Percentiles rank a stretch among this genome's conserved stretches.
These are phyloP conservation scores for Lemur catta DNA, from an alignment of 2,797 vertebrate genomes.

Conservation along the genomic window DNA sequence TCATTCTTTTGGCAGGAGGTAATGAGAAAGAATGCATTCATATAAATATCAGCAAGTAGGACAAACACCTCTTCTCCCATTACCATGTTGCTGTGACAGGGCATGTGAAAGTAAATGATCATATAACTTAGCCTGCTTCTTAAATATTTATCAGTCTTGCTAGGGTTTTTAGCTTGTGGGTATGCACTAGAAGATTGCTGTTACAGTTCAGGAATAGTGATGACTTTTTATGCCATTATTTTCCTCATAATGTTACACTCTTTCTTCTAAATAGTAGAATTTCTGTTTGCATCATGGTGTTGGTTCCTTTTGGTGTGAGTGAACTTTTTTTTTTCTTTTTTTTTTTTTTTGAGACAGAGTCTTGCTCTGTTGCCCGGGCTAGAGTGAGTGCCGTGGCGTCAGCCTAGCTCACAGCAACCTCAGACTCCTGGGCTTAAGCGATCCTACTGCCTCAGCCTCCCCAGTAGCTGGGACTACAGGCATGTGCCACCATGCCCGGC, in stretches of 20 bases:
- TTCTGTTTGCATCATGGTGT: slow-evolving; percentile 25
- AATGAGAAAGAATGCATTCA: slow-evolving; percentile 6
- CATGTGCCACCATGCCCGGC: too few species aligned
- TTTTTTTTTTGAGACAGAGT: too few species aligned
- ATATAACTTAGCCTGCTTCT: not conserved
- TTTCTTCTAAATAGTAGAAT: slow-evolving; percentile 24
- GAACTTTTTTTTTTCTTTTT: too few species aligned
- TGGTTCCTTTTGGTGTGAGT: slow-evolving; percentile 36
- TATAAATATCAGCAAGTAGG: slow-evolving; percentile 35
- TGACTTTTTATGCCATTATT: slow-evolving; percentile 20
- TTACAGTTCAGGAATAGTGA: not conserved
- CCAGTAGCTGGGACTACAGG: too few species aligned
- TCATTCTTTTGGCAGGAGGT: slow-evolving; percentile 9
- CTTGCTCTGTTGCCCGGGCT: too few species aligned
- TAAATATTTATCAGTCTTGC: slow-evolving; percentile 32
- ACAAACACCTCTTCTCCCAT: not conserved
- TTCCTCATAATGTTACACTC: slow-evolving; percentile 17
- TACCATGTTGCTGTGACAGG: not conserved
- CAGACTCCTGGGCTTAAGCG: too few species aligned
- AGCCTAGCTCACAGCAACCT: too few species aligned
- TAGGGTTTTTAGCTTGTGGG: not conserved
- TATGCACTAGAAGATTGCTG: slow-evolving; percentile 4
- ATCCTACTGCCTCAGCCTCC: too few species aligned
- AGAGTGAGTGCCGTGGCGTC: too few species aligned
- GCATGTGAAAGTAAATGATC: slow-evolving; percentile 24